Evolutionary conservation across 2,888 invertebrate genomes (phyloP), one percentile per base, ranked within the genome.

Genomic region (Zhuqinia jingwanae): DNA sequence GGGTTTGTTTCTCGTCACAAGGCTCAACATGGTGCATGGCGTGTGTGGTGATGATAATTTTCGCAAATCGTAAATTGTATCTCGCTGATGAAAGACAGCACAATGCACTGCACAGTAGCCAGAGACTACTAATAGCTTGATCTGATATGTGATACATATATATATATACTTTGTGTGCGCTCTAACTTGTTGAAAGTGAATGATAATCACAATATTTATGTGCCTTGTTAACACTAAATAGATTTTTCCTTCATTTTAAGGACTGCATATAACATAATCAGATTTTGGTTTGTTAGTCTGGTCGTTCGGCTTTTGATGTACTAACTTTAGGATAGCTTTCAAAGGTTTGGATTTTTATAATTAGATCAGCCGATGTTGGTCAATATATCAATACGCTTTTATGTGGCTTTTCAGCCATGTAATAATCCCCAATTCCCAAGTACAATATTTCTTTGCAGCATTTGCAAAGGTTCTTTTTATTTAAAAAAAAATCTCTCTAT

Each of bases 31-130:
- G 82, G 60, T 65, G 75, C 76, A 75, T 83, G 83, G 76, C 76
- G 83, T 83, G 78, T 78, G 83, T 83, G 76, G 63, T 53, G 73
- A 68, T 45, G 58, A 75, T 73, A 82, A 65, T 81, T 81, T 81
- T 81, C 56, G 81, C 81, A 36, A 81, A 81, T 68, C 78, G 20
- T 78, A 78, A 78, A 78, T 78, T 58, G 47, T 78, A 60, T 22
- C 78, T 63, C 25, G 78, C 63, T 78, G 78, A 42, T 78, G 78
- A 78, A 78, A 78, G 78, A 78, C 78, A 78, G 63, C 25, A 78
- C 78, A 78, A 78, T 53, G 15, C 47, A 73, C n/a, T 63, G 78
- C 63, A 78, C 78, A 63, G 78, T 78, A 78, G 78, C 78, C 63
- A 76, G 56, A 25, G 22, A 27, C 6, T 73, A 27, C 73, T 73